A percentile compares a stretch with the other conserved stretches of the same genome.
Evolutionary conservation across 2,113 vertebrate genomes (phyloP).

Genomic region (Phalacrocorax pelagicus): DNA sequence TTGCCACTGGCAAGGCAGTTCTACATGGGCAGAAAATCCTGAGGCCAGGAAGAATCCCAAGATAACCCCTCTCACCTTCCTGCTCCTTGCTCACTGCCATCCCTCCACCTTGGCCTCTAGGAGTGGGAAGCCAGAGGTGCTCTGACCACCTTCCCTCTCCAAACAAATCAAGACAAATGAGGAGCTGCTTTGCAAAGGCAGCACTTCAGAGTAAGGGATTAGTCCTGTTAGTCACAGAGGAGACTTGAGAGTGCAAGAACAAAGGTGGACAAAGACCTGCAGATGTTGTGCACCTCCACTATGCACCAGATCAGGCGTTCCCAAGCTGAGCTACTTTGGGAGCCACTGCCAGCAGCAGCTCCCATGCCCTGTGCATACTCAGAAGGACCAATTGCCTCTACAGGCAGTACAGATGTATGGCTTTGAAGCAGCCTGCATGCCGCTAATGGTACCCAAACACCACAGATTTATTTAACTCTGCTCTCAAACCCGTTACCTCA

Average conservation of each 20-base stretch:
- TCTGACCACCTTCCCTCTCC: neutral
- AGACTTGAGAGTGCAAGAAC: neutral
- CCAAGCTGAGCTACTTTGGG: neutral
- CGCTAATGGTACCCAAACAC: neutral
- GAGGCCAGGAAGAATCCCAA: neutral
- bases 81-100: neutral
- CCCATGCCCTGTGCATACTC: accelerated
- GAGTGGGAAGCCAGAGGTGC: accelerated
- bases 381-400: neutral
- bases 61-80: neutral
- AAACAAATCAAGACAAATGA: neutral
- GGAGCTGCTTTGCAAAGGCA: neutral
- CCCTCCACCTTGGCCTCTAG: neutral
- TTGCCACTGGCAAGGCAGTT: neutral
- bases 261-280: neutral
- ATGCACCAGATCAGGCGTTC: accelerated
- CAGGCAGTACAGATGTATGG: neutral
- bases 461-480: neutral
- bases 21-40: neutral
- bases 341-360: neutral
- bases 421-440: neutral
- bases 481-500: neutral
- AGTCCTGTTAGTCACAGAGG: neutral
- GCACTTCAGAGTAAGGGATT: neutral
- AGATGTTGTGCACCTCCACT: neutral